Percentiles rank a stretch among this genome's conserved stretches.
Evolutionary conservation across 2,888 invertebrate genomes (phyloP).

Genomic region (Linnaemya vulpina): DNA sequence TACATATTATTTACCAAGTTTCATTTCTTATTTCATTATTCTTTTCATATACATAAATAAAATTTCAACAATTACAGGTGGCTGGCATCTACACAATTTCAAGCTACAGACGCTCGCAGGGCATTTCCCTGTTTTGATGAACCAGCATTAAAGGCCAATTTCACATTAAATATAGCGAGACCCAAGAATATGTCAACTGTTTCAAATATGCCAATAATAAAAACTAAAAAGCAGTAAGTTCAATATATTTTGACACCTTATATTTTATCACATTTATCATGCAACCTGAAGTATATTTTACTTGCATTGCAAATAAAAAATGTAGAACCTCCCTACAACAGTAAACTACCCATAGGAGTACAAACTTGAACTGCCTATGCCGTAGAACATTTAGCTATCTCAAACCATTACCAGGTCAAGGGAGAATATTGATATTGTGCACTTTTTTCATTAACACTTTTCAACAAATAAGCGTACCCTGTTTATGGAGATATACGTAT

Average conservation of each 20-base stretch:
- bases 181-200: conserved; percentile 88
- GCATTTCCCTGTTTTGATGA: conserved; percentile 96
- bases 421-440: too few relatives aligned
- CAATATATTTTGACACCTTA: not conserved
- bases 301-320: too few relatives aligned
- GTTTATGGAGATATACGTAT: too few relatives aligned
- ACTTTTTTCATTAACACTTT: too few relatives aligned
- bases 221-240: conserved; percentile 79
- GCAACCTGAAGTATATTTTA: too few relatives aligned
- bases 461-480: too few relatives aligned
- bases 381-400: too few relatives aligned
- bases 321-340: too few relatives aligned
- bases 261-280: too few relatives aligned
- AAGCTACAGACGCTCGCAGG: conserved; percentile 90
- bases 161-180: conserved; percentile 90
- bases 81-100: conserved; percentile 92
- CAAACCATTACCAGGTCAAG: too few relatives aligned
- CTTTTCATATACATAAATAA: conserved; percentile 8
- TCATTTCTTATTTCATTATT: conserved; percentile 1
- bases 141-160: conserved; percentile 91
- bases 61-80: conserved; percentile 84
- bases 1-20: not conserved
- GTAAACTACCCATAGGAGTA: too few relatives aligned
- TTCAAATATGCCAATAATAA: conserved; percentile 89
- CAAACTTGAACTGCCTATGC: too few relatives aligned